Evolutionary conservation across 2,113 vertebrate species (phyloP).

Genomic region (Garra rufa): DNA sequence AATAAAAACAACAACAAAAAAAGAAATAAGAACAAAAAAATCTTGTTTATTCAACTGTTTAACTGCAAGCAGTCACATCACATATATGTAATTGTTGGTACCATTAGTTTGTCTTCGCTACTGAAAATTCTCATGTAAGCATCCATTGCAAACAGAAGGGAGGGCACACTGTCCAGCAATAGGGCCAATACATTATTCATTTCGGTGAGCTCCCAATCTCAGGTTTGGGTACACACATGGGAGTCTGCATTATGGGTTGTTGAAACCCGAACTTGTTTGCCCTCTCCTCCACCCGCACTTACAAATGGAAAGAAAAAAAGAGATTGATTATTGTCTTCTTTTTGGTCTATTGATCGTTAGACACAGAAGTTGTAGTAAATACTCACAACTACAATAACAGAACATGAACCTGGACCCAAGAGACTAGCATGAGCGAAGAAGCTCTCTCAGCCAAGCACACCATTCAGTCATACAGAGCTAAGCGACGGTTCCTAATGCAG

Average conservation of each 20-base stretch:
- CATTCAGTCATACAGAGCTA: background rate
- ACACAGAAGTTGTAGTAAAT: slow-evolving; percentile 23
- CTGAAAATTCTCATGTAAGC: background rate
- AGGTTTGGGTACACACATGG: slow-evolving; percentile 37
- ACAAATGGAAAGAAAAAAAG: slow-evolving; percentile 40
- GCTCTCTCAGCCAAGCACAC: background rate
- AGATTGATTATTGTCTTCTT: slow-evolving; percentile 22
- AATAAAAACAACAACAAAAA: too few relatives aligned
- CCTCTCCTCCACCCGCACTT: background rate
- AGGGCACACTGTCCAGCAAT: background rate
- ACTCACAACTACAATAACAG: slow-evolving; percentile 31
- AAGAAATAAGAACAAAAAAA: too few relatives aligned
- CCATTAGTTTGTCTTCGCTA: slow-evolving; percentile 1
- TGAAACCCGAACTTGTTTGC: slow-evolving; percentile 23
- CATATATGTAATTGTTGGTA: background rate
- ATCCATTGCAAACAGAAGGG: background rate
- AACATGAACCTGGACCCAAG: slow-evolving; percentile 21
- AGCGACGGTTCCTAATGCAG: background rate
- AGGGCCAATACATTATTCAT: slow-evolving; percentile 43
- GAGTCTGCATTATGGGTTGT: slow-evolving; percentile 14
- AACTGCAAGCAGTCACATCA: background rate
- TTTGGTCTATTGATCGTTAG: slow-evolving; percentile 42
- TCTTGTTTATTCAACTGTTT: background rate
- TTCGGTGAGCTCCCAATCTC: slow-evolving; percentile 23
- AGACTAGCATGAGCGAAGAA: slow-evolving; percentile 12